These are phyloP conservation scores for Marronus borbonicus DNA, from an alignment of 2,888 invertebrate species.

Conservation along the genomic window DNA sequence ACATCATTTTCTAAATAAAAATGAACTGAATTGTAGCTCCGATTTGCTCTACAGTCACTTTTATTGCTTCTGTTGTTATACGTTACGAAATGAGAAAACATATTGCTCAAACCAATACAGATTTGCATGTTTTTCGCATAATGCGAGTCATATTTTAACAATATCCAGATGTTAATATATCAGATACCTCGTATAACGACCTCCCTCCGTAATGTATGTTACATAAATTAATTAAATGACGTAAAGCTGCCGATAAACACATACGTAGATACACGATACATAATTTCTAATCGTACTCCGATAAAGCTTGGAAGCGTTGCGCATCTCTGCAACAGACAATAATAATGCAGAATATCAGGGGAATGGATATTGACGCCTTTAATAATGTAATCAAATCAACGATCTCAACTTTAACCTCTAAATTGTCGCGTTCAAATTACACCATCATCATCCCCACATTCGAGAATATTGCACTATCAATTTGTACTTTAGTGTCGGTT, in stretches of 20 bases:
- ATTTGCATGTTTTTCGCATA: too few relatives aligned
- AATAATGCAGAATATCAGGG: slow-evolving; percentile 12
- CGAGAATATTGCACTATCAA: slow-evolving; percentile 2
- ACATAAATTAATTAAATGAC: slow-evolving; percentile 31
- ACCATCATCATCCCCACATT: slow-evolving; percentile 1
- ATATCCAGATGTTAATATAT: not conserved
- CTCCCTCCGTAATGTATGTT: not conserved
- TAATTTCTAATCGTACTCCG: not conserved
- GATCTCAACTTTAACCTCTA: slow-evolving; percentile 28
- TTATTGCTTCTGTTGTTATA: too few relatives aligned
- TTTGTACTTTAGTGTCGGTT: slow-evolving; percentile 8
- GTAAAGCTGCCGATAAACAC: slow-evolving; percentile 6
- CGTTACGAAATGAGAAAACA: too few relatives aligned
- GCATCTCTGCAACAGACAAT: not conserved
- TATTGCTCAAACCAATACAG: too few relatives aligned
- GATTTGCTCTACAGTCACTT: too few relatives aligned
- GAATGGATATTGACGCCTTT: slow-evolving; percentile 26
- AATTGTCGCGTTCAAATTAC: slow-evolving; percentile 17
- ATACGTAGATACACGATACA: not conserved
- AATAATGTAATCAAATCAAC: slow-evolving; percentile 12
- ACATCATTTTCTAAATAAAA: too few relatives aligned
- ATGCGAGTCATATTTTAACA: not conserved
- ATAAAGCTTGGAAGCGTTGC: slow-evolving; percentile 2
- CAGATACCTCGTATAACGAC: not conserved
- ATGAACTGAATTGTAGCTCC: too few relatives aligned